Conservation (phyloP, 2,797 vertebrate genomes). For the Alosa sapidissima region DNA sequence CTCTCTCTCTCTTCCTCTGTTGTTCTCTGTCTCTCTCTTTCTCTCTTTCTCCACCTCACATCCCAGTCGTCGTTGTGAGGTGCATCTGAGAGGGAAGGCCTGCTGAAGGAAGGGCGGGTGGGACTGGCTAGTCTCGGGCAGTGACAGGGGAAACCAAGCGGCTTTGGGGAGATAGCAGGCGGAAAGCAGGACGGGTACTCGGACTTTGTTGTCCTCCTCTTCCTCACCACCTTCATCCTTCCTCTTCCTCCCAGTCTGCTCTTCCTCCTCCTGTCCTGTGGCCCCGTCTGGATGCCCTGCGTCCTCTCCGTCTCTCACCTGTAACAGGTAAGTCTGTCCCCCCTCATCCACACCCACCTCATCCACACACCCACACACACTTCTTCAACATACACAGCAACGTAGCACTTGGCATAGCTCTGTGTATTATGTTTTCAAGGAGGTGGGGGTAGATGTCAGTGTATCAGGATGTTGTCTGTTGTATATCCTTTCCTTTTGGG, state of each 20-base stretch:
- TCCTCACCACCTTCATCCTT: neutral
- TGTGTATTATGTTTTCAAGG: neutral
- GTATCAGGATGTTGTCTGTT: neutral
- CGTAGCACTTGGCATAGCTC: neutral
- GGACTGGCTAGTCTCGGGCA: neutral
- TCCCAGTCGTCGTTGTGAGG: neutral
- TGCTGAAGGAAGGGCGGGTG: neutral
- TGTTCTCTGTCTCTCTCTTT: neutral
- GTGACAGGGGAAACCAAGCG: neutral
- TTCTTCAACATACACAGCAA: neutral
- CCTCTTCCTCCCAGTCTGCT: neutral
- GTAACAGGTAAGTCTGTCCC: neutral
- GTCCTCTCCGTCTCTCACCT: conserved; percentile 13
- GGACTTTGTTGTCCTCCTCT: neutral
- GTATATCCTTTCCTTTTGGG: neutral
- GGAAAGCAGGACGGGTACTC: neutral
- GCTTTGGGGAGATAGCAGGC: neutral
- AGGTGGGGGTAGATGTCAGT: neutral
- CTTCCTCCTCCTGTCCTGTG: neutral
- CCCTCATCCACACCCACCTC: neutral
- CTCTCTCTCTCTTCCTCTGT: neutral
- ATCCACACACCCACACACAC: neutral
- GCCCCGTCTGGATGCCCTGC: neutral
- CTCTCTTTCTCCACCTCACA: neutral
- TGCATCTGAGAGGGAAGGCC: neutral